Evolutionary conservation across 2,888 invertebrate species (phyloP), one percentile per base, ranked within the genome.

Genomic region (Agrotis exclamationis): DNA sequence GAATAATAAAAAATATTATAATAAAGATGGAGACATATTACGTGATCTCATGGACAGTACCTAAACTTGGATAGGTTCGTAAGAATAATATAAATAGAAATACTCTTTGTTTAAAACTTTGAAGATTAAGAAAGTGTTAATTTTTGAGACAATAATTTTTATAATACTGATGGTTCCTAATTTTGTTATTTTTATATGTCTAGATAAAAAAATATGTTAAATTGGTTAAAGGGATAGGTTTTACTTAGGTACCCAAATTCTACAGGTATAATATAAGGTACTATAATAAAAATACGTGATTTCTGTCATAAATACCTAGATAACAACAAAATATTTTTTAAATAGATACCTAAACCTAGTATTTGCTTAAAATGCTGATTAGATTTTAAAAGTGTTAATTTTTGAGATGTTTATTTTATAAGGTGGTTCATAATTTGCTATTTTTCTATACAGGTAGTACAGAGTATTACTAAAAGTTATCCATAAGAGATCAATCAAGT

Each of bases 321-420:
- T 65, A 65, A 65, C 65, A 65, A 65, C 57, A 48, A 64, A 64
- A 64, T 64, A 54, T 64, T 64, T n/a, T 63, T 64, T 64, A 64
- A 45, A 64, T 64, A 64, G 64, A 64, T 64, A 64, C 51, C 63
- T 56, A 56, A 6, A 56, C 54, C 64, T 64, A 56, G 64, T 64
- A 9, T 65, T 65, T 57, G 65, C 57, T 65, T 65, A 57, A 22
- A 65, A 65, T 65, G 65, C 9, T 57, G 57, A 65, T 57, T 57
- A 9, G 65, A 57, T 65, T 65, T 65, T 57, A 65, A 65, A 65
- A 65, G 47, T 65, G 57, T 65, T 48, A 33, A 57, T 65, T 58
- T 65, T 65, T 65, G 57, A 48, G 65, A 65, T 65, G 57, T 16
- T 65, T 65, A 57, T 65, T 65, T 65, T 65, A 65, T 65, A 57